phyloP scores from a whole-genome alignment of 1,140 invertebrate species.

The Lucilia sericata region DNA sequence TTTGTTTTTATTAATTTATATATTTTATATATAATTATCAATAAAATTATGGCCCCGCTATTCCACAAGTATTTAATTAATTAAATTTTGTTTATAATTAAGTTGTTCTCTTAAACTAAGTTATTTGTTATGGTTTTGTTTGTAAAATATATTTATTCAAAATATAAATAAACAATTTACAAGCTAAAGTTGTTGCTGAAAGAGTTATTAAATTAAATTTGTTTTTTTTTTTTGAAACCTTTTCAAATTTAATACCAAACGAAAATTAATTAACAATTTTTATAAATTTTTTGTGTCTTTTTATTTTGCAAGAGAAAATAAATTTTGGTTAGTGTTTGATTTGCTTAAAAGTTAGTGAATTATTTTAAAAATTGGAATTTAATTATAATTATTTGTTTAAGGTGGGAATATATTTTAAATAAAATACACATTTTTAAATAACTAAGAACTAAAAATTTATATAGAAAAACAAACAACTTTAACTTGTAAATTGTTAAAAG shows the following conservation, averaged over 20 bases:
- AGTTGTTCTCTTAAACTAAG: conserved; percentile 51
- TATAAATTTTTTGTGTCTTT: background rate
- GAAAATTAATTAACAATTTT: background rate
- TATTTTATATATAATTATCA: conserved; percentile 49
- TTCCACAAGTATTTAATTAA: conserved; percentile 59
- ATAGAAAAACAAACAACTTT: conserved; percentile 36
- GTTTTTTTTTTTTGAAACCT: conserved; percentile 25
- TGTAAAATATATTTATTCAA: background rate
- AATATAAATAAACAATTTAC: background rate
- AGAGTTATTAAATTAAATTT: background rate
- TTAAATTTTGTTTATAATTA: conserved; percentile 52
- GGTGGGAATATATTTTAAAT: conserved; percentile 18
- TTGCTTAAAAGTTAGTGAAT: background rate
- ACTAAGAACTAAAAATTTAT: background rate
- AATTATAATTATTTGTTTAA: background rate
- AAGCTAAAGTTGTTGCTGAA: background rate
- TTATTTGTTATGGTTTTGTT: background rate
- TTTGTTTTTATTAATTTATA: background rate
- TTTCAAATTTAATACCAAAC: background rate
- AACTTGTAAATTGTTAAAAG: conserved; percentile 41
- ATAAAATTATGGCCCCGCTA: conserved; percentile 68
- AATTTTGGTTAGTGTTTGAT: background rate
- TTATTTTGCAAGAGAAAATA: background rate
- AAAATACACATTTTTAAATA: background rate
- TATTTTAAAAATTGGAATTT: background rate